Conservation (phyloP, 2,888 invertebrate species). For the Tetanocera ferruginea region DNA sequence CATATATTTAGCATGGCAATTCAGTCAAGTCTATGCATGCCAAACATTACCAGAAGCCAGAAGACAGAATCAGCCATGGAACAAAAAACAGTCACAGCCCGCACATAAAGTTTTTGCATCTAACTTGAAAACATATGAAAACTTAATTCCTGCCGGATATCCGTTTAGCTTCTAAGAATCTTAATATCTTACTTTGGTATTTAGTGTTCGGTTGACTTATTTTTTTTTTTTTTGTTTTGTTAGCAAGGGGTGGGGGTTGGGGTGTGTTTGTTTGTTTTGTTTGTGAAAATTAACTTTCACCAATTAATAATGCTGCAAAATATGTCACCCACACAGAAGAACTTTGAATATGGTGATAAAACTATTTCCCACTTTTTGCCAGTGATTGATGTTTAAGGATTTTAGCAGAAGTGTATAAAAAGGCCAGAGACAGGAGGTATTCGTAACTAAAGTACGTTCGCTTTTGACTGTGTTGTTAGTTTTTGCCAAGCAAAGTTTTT, state of each 20-base stretch:
- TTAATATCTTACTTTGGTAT: constrained; percentile 18
- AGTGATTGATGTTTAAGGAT: neutral
- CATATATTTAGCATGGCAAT: neutral
- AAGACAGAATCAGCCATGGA: no score
- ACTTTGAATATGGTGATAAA: constrained; percentile 34
- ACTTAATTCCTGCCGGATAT: constrained; percentile 51
- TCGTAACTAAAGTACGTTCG: neutral
- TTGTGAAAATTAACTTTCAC: constrained; percentile 68
- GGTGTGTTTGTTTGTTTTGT: constrained; percentile 44
- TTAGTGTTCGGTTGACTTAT: no score
- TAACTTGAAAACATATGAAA: constrained; percentile 51
- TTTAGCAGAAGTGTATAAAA: neutral
- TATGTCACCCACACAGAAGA: neutral
- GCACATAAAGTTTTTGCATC: constrained; percentile 2
- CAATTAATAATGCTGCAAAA: constrained; percentile 63
- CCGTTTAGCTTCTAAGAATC: constrained; percentile 29
- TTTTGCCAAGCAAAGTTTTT: no score
- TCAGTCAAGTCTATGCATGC: neutral
- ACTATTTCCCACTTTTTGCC: constrained; percentile 60
- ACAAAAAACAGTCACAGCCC: constrained; percentile 17
- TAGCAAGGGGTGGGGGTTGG: neutral
- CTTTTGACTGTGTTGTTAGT: no score
- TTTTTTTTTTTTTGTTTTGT: neutral
- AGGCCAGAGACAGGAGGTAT: neutral
- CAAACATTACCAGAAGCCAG: constrained; percentile 27